Percentiles rank a stretch among this genome's conserved stretches.
Evolutionary conservation across 2,113 vertebrate genomes (phyloP).

Genomic region (Poicephalus meyeri): DNA sequence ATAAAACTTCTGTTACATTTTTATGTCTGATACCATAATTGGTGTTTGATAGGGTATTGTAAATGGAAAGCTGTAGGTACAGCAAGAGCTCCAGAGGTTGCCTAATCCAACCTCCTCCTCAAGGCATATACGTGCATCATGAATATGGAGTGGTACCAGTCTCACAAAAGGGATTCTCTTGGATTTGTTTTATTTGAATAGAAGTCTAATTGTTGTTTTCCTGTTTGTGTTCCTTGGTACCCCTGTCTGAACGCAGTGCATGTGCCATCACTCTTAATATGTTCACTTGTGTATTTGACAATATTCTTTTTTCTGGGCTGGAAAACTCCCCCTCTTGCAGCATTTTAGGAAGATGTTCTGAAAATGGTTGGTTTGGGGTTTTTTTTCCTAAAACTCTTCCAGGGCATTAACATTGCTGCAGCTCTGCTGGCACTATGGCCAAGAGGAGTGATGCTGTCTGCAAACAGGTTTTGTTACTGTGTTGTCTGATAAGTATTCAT

Average conservation of each 20-base stretch:
- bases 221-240: conserved; percentile 9
- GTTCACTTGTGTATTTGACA: background rate
- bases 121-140: background rate
- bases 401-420: background rate
- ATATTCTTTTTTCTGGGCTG: background rate
- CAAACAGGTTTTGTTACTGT: background rate
- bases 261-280: background rate
- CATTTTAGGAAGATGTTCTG: background rate
- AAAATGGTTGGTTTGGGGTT: background rate
- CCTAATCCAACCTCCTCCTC: background rate
- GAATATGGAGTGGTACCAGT: background rate
- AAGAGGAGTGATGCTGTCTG: background rate
- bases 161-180: background rate
- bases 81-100: background rate
- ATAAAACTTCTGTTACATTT: background rate
- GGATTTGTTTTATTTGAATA: background rate
- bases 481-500: background rate
- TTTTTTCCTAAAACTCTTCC: background rate
- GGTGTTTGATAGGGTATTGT: background rate
- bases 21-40: background rate
- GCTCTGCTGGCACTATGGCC: background rate
- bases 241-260: background rate
- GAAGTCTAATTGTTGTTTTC: background rate
- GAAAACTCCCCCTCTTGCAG: background rate
- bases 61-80: background rate